phyloP scores from a whole-genome alignment of 1,140 invertebrate species.

The Pogonognathellus flavescens region DNA sequence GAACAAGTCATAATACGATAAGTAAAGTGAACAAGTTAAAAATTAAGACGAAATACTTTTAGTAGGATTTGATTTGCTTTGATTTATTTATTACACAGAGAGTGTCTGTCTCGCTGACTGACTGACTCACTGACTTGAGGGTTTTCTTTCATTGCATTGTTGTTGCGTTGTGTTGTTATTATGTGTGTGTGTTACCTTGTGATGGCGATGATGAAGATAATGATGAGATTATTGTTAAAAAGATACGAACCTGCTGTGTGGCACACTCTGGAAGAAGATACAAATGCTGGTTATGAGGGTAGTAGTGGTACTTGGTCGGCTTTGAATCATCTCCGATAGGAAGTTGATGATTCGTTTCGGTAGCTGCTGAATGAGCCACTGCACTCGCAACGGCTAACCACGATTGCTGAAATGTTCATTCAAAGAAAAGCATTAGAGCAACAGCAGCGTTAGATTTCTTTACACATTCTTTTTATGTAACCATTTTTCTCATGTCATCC shows the following conservation, averaged over 20 bases:
- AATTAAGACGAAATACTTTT: neutral
- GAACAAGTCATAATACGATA: neutral
- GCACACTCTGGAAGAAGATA: conserved; percentile 92
- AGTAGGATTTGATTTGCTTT: conserved; percentile 23
- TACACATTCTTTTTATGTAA: neutral
- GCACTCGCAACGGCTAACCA: conserved; percentile 66
- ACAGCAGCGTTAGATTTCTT: conserved; percentile 22
- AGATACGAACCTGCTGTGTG: conserved; percentile 82
- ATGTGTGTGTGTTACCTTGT: neutral
- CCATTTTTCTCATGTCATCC: neutral
- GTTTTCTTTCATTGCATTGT: neutral
- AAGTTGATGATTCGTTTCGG: conserved; percentile 60
- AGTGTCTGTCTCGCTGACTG: conserved; percentile 14
- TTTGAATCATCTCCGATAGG: conserved; percentile 71
- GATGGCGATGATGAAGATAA: neutral
- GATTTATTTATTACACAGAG: conserved; percentile 1
- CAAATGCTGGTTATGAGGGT: conserved; percentile 93
- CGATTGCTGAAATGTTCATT: conserved; percentile 63
- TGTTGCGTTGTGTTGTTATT: neutral
- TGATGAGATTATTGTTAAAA: conserved; percentile 12
- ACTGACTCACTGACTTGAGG: conserved; percentile 35
- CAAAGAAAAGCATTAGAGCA: conserved; percentile 7
- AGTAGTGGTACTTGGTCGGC: conserved; percentile 92
- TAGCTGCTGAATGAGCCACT: conserved; percentile 64
- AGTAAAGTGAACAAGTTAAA: neutral